phyloP scores from a whole-genome alignment of 2,113 vertebrate genomes.

The Nettapus auritus region DNA sequence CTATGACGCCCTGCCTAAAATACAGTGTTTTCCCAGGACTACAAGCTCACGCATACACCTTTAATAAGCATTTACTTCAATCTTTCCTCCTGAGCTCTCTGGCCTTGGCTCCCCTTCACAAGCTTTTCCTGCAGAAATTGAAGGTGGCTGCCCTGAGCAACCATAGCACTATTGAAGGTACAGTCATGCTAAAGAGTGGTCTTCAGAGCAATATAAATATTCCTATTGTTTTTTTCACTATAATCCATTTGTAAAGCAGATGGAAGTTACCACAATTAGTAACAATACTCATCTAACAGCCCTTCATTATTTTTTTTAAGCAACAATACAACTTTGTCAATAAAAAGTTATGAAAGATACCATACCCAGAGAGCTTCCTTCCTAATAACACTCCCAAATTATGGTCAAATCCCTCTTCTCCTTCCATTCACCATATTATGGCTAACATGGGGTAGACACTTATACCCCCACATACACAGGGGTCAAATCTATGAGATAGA shows the following conservation, averaged over 20 bases:
- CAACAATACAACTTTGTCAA: not conserved
- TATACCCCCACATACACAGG: rapidly evolving
- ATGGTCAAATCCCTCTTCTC: not conserved
- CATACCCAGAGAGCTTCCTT: not conserved
- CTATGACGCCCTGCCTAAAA: not conserved
- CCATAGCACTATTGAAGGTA: rapidly evolving
- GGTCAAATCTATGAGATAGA: not conserved
- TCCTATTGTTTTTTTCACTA: not conserved
- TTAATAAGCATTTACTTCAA: rapidly evolving
- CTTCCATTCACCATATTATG: not conserved
- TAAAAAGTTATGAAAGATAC: not conserved
- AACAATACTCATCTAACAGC: rapidly evolving
- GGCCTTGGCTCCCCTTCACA: not conserved
- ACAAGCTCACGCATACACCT: rapidly evolving
- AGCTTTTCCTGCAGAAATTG: not conserved
- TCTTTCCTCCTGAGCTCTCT: not conserved
- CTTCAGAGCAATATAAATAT: not conserved
- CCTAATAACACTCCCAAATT: not conserved
- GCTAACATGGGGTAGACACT: rapidly evolving
- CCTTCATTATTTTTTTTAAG: not conserved
- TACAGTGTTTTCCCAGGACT: rapidly evolving
- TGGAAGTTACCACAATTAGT: not conserved
- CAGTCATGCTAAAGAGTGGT: not conserved
- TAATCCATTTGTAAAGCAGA: not conserved
- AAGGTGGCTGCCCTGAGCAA: not conserved